Conservation (phyloP, 2,113 vertebrate genomes). For the Poicephalus meyeri region DNA sequence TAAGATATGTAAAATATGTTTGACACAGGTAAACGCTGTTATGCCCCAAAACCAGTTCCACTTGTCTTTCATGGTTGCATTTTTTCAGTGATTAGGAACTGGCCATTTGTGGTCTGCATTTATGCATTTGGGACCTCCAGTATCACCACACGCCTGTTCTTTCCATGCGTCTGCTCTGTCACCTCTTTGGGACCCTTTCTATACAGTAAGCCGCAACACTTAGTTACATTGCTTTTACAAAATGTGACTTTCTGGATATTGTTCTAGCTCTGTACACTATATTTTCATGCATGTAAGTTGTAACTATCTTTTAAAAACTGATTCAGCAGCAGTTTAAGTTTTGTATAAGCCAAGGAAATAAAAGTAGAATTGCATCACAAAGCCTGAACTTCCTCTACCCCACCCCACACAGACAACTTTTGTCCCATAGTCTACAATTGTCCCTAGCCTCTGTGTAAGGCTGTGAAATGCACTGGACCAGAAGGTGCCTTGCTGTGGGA, state of each 20-base stretch:
- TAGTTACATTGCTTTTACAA: not conserved
- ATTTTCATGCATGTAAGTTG: not conserved
- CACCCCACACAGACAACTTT: not conserved
- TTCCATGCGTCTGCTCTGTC: not conserved
- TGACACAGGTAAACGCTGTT: rapidly evolving
- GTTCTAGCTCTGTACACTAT: not conserved
- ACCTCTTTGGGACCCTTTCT: not conserved
- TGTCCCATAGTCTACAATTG: not conserved
- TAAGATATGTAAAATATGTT: not conserved
- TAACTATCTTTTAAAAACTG: not conserved
- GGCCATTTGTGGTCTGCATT: not conserved
- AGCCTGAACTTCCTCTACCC: not conserved
- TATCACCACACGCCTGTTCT: not conserved
- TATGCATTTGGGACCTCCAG: not conserved
- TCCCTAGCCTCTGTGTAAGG: not conserved
- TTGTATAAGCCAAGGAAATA: not conserved
- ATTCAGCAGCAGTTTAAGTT: not conserved
- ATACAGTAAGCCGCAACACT: not conserved
- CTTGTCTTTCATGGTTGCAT: not conserved
- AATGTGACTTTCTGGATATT: not conserved
- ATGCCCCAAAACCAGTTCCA: not conserved
- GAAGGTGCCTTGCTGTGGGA: not conserved
- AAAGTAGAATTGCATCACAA: not conserved
- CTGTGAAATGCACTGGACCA: rapidly evolving
- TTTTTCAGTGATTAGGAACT: not conserved